Conservation (phyloP, 2,888 invertebrate species). For the Chrysodeixis includens region DNA sequence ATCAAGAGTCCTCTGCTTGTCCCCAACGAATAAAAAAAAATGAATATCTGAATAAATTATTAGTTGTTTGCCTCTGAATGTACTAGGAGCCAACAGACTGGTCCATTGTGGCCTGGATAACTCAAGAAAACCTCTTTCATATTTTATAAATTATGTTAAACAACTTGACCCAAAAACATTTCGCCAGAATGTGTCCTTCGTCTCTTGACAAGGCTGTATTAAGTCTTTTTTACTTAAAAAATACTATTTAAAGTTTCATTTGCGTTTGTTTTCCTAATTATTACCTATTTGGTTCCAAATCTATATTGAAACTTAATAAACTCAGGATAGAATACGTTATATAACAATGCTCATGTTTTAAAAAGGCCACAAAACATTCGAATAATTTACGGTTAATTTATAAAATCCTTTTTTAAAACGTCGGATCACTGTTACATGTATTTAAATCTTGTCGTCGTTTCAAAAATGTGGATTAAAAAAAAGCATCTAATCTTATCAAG, state of each 20-base stretch:
- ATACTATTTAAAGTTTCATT: not conserved
- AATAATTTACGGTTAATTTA: too few species aligned
- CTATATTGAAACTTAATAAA: too few species aligned
- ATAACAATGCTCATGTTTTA: too few species aligned
- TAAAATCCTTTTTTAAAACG: too few species aligned
- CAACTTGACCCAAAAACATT: constrained; percentile 45
- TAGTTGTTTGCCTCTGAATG: constrained; percentile 27
- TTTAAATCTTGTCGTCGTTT: too few species aligned
- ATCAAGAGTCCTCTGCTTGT: constrained; percentile 40
- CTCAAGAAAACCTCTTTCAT: constrained; percentile 41
- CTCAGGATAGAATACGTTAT: too few species aligned
- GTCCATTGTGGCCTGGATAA: constrained; percentile 37
- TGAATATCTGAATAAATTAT: constrained; percentile 55
- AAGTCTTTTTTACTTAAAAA: not conserved
- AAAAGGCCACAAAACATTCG: too few species aligned
- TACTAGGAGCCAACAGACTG: constrained; percentile 31
- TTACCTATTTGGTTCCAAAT: too few species aligned
- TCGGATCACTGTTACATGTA: too few species aligned
- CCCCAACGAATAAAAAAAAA: constrained; percentile 42
- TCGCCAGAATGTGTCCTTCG: constrained; percentile 28
- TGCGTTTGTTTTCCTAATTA: too few species aligned
- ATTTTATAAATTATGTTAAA: constrained; percentile 48
- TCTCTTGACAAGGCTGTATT: constrained; percentile 10
- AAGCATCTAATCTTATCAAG: not conserved
- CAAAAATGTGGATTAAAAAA: too few species aligned